Conservation (phyloP, 2,797 vertebrate genomes). For the Crenichthys baileyi region DNA sequence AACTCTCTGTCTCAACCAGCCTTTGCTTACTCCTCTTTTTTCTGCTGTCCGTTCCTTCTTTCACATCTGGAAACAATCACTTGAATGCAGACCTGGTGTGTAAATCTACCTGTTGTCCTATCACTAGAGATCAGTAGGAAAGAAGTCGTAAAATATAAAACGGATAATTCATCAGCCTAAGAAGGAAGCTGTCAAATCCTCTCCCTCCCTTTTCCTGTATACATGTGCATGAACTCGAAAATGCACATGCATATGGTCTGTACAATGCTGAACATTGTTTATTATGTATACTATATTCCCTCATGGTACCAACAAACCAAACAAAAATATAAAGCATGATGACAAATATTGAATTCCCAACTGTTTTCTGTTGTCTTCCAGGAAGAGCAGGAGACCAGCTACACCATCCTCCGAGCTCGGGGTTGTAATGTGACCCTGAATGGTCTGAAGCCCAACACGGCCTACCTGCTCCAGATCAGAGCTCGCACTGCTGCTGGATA, state of each 20-base stretch:
- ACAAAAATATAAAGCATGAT: too few species aligned
- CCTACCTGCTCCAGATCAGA: constrained; percentile 95
- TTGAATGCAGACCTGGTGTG: constrained; percentile 39
- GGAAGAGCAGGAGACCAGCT: constrained; percentile 99
- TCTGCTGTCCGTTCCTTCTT: constrained; percentile 13
- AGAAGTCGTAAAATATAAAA: constrained; percentile 68
- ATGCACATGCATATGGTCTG: constrained; percentile 19
- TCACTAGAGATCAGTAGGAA: constrained; percentile 69
- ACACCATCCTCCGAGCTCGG: constrained; percentile 94
- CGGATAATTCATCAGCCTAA: constrained; percentile 61
- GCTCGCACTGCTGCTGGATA: constrained; percentile 96
- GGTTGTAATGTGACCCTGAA: constrained; percentile 94
- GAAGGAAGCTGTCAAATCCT: constrained; percentile 45
- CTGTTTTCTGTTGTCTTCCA: constrained; percentile 65
- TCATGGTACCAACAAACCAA: constrained; percentile 27
- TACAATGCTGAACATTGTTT: not conserved
- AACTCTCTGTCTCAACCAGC: constrained; percentile 12
- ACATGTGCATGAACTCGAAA: constrained; percentile 7
- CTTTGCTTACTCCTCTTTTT: constrained; percentile 29
- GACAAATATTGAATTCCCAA: constrained; percentile 11
- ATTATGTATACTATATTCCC: not conserved
- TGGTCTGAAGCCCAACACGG: constrained; percentile 94
- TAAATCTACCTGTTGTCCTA: constrained; percentile 73
- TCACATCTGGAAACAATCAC: constrained; percentile 76
- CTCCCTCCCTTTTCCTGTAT: constrained; percentile 26